Evolutionary conservation across 2,797 vertebrate species (phyloP), one percentile per base, ranked within the genome.

Genomic region (Remorina albescens): DNA sequence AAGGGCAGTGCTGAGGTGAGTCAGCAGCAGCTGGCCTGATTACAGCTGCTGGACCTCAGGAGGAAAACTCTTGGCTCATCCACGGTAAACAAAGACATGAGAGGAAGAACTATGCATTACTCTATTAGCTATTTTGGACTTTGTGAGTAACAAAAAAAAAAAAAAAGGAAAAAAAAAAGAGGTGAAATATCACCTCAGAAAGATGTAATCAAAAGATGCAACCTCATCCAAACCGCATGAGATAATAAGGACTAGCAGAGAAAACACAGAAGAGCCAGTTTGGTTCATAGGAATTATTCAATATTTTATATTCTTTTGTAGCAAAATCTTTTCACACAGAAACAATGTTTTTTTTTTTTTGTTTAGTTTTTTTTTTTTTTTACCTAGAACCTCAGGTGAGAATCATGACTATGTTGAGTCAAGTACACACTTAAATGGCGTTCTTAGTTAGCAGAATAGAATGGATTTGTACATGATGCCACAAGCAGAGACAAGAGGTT

Each of bases 301-400:
- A 81, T 88, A 86, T 92, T 94, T 92, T 94, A 93, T 95, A 90
- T 91, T 84, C 79, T 91, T 93, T 94, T 93, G 92, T 95, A 95
- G 88, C 90, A 95, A 96, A 95, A 94, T 90, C 89, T 93, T 94
- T 93, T 95, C 84, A 94, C 94, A 97, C 94, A 96, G 87, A 93
- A 92, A 94, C 92, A 86, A 76, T 26, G 85, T 88, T 93, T 86
- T 78, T 82, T 78, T 66, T 67, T 49, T 50, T 74, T 79, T 65
- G 74, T 91, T n/a, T n/a, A n/a, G 30, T 30, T 30, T 85, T 82
- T 73, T 85, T 30, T 79, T 65, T 76, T 91, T 87, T 86, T 82
- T 72, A 84, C 94, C 91, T 95, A 93, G 94, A 96, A 94, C 89
- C 92, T 92, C 88, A 89, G 89, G 92, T 95, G 95, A 94, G 95